Base-by-base conservation (phyloP, 2,113 vertebrate species). In the Corythaixoides concolor region DNA sequence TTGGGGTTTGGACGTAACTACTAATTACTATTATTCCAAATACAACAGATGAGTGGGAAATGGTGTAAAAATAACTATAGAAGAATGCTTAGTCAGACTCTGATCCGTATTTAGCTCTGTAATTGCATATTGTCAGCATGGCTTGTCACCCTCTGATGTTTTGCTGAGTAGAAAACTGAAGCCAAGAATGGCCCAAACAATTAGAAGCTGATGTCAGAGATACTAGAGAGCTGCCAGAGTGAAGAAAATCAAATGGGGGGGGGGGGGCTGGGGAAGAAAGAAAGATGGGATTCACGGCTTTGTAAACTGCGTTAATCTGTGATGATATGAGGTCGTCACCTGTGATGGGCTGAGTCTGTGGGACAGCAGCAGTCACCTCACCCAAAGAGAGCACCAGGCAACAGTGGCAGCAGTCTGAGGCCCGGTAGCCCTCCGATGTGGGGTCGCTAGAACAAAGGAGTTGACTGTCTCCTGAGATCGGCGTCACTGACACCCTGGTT, bases 61-160 rank as follows among this genome's bases (percentile, higher is more conserved):
- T 11, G 12, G 37, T 70, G 20, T 85, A 88, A 96, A 94, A 96
- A 93, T 83, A 94, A 64, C 85, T 68, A 11, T 93, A 91, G 64
- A 86, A 92, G 74, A 89, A 88, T 73, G 93, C 85, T 93, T 94
- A 95, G 85, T 96, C 89, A 96, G 91, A 30, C 15, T 72, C 49
- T 73, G 87, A 59, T 68, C 88, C 67, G 24, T 79, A 89, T 93
- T 96, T 96, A 96, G 39, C 70, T 90, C 85, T 85, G 62, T 89
- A 91, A 89, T 69, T 91, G 72, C 67, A 73, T 67, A 66, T 77
- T 91, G 88, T 89, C 91, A 83, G 53, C 59, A 85, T 66, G 55
- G n/a, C 74, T 96, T 95, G 67, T 91, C 91, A 88, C 89, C 32
- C 60, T 93, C 70, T 90, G 58, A 80, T 66, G 88, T 80, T 97